Percentiles rank a stretch among this genome's conserved stretches.
phyloP scores from a whole-genome alignment of 2,113 vertebrate genomes.

The Conger conger region DNA sequence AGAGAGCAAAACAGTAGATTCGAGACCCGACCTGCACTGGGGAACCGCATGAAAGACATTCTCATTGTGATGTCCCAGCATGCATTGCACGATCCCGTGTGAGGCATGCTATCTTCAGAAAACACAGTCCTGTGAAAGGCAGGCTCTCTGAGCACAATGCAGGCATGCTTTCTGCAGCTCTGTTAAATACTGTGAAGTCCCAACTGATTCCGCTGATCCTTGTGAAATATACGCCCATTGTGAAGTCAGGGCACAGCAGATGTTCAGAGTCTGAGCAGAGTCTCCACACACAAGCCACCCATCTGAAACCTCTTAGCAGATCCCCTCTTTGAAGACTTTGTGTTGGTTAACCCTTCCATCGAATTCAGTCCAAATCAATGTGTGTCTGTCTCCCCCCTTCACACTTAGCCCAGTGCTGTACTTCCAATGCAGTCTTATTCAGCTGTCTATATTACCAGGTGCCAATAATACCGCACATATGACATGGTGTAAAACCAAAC shows the following conservation, averaged over 20 bases:
- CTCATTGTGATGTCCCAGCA: not conserved
- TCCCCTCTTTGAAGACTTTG: not conserved
- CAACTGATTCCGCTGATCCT: not conserved
- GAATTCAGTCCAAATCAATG: not conserved
- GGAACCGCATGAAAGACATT: not conserved
- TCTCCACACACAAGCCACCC: not conserved
- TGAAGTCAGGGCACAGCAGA: not conserved
- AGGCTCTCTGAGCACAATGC: not conserved
- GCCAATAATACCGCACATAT: not conserved
- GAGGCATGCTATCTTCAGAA: not conserved
- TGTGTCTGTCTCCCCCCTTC: not conserved
- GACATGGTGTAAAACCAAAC: not conserved
- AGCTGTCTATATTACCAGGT: not conserved
- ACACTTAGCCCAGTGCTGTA: not conserved
- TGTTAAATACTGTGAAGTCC: not conserved
- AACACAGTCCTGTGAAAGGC: not conserved
- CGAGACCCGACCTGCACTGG: not conserved
- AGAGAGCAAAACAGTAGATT: slow-evolving; percentile 84
- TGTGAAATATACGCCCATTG: not conserved
- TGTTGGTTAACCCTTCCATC: not conserved
- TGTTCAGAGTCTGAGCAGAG: not conserved
- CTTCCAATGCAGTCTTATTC: not conserved
- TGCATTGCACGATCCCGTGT: not conserved
- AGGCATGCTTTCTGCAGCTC: not conserved
- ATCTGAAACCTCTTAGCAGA: not conserved